Evolutionary conservation across 2,888 invertebrate genomes (phyloP).

Genomic region (Pachydiplax longipennis): DNA sequence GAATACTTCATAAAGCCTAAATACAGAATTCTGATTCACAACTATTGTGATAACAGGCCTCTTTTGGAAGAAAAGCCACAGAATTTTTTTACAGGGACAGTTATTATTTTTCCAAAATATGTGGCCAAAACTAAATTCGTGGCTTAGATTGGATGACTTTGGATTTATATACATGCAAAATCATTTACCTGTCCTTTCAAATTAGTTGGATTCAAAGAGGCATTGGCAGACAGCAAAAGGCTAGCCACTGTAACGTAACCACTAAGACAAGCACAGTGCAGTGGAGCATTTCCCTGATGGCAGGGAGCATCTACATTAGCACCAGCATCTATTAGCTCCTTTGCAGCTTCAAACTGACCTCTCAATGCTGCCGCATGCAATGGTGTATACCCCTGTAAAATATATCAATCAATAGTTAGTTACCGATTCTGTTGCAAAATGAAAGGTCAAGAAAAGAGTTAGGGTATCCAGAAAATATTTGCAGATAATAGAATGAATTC

Average conservation of each 20-base stretch:
- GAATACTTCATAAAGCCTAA: no score
- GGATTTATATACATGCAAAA: neutral
- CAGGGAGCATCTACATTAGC: constrained; percentile 68
- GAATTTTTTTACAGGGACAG: no score
- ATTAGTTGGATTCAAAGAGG: constrained; percentile 65
- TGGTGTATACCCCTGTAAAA: constrained; percentile 64
- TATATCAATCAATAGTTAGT: neutral
- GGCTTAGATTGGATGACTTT: no score
- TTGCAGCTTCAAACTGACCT: constrained; percentile 61
- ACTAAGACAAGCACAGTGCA: constrained; percentile 69
- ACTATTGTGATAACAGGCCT: no score
- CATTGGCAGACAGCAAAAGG: constrained; percentile 63
- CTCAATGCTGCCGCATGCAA: constrained; percentile 69
- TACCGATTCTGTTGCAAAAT: neutral
- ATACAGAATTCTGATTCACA: no score
- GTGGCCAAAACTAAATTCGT: no score
- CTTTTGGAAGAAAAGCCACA: no score
- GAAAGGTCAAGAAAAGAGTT: no score
- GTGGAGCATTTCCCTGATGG: constrained; percentile 66
- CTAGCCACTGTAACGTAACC: constrained; percentile 66
- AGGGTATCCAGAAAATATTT: no score
- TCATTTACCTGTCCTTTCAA: constrained; percentile 61
- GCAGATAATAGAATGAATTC: no score
- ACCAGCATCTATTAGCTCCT: constrained; percentile 63
- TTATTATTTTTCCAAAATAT: no score